These are phyloP conservation scores for Amblyteles armatorius DNA, from an alignment of 2,888 invertebrate species.

Conservation along the genomic window DNA sequence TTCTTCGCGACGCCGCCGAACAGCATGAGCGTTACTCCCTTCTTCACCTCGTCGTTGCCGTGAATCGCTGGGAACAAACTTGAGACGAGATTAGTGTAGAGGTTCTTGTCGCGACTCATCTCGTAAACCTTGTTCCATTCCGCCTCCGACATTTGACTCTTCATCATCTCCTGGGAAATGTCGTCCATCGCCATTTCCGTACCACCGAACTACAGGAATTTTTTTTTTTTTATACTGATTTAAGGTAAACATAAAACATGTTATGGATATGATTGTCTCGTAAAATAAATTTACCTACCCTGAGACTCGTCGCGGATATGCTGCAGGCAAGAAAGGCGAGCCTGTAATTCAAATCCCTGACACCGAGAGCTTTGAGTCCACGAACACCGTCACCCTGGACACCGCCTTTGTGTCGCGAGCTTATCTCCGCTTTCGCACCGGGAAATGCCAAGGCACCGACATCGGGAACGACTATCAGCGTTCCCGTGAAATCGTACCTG, in stretches of 20 bases:
- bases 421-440: slow-evolving; percentile 94
- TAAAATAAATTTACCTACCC: slow-evolving; percentile 84
- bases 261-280: not conserved
- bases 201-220: slow-evolving; percentile 90
- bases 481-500: slow-evolving; percentile 82
- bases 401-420: slow-evolving; percentile 90
- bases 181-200: slow-evolving; percentile 94
- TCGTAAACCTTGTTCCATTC: slow-evolving; percentile 98
- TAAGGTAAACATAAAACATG: not conserved
- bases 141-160: slow-evolving; percentile 96
- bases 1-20: slow-evolving; percentile 99
- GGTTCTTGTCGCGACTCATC: slow-evolving; percentile 97
- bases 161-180: slow-evolving; percentile 95
- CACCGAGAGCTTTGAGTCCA: slow-evolving; percentile 94
- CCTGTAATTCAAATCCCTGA: slow-evolving; percentile 93
- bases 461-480: slow-evolving; percentile 98
- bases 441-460: slow-evolving; percentile 94
- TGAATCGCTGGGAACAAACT: slow-evolving; percentile 98
- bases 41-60: slow-evolving; percentile 98
- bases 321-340: slow-evolving; percentile 98
- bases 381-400: slow-evolving; percentile 93
- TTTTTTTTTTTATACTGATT: too few relatives aligned
- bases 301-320: slow-evolving; percentile 93
- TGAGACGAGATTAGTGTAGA: slow-evolving; percentile 95
- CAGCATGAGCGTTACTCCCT: slow-evolving; percentile 95